These are phyloP conservation scores for Epinephelus fuscoguttatus DNA, from an alignment of 2,113 vertebrate genomes.

Conservation along the genomic window DNA sequence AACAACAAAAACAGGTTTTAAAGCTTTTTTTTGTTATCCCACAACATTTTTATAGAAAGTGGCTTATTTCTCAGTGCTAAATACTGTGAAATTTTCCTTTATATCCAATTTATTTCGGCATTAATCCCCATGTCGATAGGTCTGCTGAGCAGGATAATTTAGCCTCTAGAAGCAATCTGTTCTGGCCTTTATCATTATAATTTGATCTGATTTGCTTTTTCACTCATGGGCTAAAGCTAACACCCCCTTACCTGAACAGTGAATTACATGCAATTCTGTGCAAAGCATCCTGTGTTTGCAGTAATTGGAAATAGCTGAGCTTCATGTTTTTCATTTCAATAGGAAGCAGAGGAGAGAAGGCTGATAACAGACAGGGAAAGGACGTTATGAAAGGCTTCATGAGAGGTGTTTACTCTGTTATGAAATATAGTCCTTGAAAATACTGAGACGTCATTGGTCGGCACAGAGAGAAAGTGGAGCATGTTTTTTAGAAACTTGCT, in stretches of 20 bases:
- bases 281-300: constrained; percentile 16
- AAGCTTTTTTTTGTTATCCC: constrained; percentile 2
- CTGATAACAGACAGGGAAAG: constrained; percentile 8
- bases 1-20: not conserved
- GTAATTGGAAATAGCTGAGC: constrained; percentile 16
- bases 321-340: constrained; percentile 31
- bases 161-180: constrained; percentile 12
- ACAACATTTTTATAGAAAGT: not conserved
- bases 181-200: constrained; percentile 20
- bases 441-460: not conserved
- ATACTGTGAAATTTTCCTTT: constrained; percentile 36
- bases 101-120: constrained; percentile 12
- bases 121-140: not conserved
- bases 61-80: not conserved
- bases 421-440: constrained; percentile 59
- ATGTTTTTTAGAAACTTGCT: constrained; percentile 18
- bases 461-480: constrained; percentile 40
- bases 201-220: constrained; percentile 36
- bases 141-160: constrained; percentile 10
- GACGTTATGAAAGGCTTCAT: constrained; percentile 38
- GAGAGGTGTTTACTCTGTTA: constrained; percentile 53
- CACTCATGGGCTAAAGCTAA: not conserved
- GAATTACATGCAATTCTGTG: constrained; percentile 5
- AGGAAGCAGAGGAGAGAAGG: constrained; percentile 5
- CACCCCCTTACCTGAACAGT: not conserved